phyloP scores from a whole-genome alignment of 1,140 invertebrate genomes.

The Lordiphosa mommai region DNA sequence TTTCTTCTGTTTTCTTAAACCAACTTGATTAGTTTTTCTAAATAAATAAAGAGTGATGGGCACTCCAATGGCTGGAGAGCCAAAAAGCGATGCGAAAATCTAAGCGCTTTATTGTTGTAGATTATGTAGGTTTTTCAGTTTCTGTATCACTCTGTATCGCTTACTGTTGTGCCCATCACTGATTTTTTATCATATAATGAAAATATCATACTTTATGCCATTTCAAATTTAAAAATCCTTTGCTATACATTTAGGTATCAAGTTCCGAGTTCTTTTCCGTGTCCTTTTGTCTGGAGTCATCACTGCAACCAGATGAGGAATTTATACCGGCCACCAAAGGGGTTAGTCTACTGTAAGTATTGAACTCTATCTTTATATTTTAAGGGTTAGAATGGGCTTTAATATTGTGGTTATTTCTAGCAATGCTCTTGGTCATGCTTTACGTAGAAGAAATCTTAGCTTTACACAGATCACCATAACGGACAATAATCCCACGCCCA shows the following conservation, averaged over 20 bases:
- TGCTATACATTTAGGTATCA: conserved; percentile 82
- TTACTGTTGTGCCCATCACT: too few species aligned
- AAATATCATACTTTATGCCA: too few species aligned
- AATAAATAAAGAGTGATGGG: too few species aligned
- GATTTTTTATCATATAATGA: too few species aligned
- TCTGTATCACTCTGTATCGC: too few species aligned
- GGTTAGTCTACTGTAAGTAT: conserved; percentile 85
- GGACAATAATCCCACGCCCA: conserved; percentile 81
- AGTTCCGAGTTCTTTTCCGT: conserved; percentile 89
- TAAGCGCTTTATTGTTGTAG: too few species aligned
- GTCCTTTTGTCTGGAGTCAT: conserved; percentile 83
- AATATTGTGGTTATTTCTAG: conserved; percentile 59
- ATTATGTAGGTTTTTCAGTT: too few species aligned
- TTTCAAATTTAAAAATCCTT: too few species aligned
- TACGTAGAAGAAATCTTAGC: conserved; percentile 66
- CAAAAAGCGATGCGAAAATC: too few species aligned
- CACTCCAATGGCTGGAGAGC: too few species aligned
- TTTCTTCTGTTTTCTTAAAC: too few species aligned
- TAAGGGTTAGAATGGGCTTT: background rate
- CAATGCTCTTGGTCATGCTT: conserved; percentile 80
- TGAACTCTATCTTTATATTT: background rate
- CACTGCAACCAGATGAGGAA: conserved; percentile 81
- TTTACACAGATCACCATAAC: conserved; percentile 73
- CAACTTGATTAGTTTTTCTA: too few species aligned
- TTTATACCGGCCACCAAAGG: conserved; percentile 86